Evolutionary conservation across 2,888 invertebrate species (phyloP).

Genomic region (Mamestra brassicae): DNA sequence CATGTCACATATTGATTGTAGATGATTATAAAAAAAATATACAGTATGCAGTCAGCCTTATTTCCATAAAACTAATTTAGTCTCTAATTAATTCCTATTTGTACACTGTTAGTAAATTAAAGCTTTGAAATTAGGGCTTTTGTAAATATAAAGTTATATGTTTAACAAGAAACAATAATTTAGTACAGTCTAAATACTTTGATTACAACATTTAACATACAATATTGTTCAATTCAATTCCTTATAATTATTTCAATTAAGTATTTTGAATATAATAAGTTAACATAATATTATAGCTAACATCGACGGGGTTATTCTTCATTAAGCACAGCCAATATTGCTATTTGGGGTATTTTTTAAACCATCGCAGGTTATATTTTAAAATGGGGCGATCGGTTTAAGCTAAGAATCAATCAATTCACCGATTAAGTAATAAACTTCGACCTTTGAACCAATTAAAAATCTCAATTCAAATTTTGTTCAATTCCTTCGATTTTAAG

Average conservation of each 20-base stretch:
- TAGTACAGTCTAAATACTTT: background rate
- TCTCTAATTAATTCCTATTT: conserved; percentile 30
- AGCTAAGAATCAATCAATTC: conserved; percentile 21
- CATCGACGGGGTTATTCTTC: conserved; percentile 17
- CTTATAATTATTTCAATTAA: conserved; percentile 28
- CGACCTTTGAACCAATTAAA: conserved; percentile 11
- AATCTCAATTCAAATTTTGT: conserved; percentile 16
- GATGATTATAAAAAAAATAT: conserved; percentile 1
- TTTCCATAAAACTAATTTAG: conserved; percentile 21
- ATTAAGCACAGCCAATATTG: conserved; percentile 53
- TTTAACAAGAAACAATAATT: conserved; percentile 27
- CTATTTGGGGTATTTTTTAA: conserved; percentile 14
- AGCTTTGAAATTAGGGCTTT: conserved; percentile 40
- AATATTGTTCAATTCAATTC: conserved; percentile 49
- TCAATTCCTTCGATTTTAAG: conserved; percentile 38
- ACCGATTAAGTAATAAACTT: conserved; percentile 17
- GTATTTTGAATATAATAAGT: conserved; percentile 15
- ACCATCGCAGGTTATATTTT: background rate
- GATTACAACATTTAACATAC: conserved; percentile 30
- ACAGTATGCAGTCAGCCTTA: conserved; percentile 28
- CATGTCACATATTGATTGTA: no score
- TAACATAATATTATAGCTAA: conserved; percentile 7
- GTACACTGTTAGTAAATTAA: conserved; percentile 51
- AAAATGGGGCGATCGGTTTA: background rate
- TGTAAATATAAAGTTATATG: conserved; percentile 18